phyloP scores from a whole-genome alignment of 2,888 invertebrate species.

The Uloborus plumipes region DNA sequence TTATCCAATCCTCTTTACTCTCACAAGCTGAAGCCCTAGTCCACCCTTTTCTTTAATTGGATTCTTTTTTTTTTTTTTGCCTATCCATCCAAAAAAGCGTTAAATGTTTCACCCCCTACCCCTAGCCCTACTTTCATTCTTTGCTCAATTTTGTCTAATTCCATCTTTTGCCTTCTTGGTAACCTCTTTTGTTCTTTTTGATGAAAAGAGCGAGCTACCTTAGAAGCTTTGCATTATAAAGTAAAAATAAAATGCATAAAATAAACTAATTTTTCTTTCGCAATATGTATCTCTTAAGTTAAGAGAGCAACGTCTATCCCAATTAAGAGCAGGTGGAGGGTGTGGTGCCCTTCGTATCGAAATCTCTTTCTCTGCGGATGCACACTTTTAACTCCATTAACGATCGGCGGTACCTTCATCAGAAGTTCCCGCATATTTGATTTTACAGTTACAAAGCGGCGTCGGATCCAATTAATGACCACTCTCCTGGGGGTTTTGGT shows the following conservation, averaged over 20 bases:
- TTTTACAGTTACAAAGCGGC: slow-evolving; percentile 65
- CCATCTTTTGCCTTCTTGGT: slow-evolving; percentile 37
- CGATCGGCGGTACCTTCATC: slow-evolving; percentile 56
- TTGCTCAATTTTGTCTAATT: slow-evolving; percentile 55
- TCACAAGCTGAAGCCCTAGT: slow-evolving; percentile 24
- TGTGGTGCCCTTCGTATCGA: slow-evolving; percentile 47
- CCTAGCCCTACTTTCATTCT: slow-evolving; percentile 21
- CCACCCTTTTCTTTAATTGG: slow-evolving; percentile 47
- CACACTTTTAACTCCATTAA: slow-evolving; percentile 65
- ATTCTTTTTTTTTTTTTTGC: slow-evolving; percentile 62
- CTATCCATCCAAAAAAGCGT: slow-evolving; percentile 55
- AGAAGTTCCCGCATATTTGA: slow-evolving; percentile 64
- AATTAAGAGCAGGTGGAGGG: slow-evolving; percentile 22
- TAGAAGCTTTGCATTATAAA: slow-evolving; percentile 53
- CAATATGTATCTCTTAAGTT: slow-evolving; percentile 46
- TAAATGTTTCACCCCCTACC: slow-evolving; percentile 48
- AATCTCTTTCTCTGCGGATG: slow-evolving; percentile 56
- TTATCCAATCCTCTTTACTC: slow-evolving; percentile 39
- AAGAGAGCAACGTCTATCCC: slow-evolving; percentile 52
- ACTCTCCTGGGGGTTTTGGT: slow-evolving; percentile 61
- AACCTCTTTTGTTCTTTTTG: slow-evolving; percentile 28
- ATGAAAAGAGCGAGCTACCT: slow-evolving; percentile 35
- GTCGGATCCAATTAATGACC: slow-evolving; percentile 62
- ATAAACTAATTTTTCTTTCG: slow-evolving; percentile 43
- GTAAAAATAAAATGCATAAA: slow-evolving; percentile 46